These are phyloP conservation scores for Archilochus colubris DNA, from an alignment of 2,113 vertebrate genomes.

Conservation along the genomic window DNA sequence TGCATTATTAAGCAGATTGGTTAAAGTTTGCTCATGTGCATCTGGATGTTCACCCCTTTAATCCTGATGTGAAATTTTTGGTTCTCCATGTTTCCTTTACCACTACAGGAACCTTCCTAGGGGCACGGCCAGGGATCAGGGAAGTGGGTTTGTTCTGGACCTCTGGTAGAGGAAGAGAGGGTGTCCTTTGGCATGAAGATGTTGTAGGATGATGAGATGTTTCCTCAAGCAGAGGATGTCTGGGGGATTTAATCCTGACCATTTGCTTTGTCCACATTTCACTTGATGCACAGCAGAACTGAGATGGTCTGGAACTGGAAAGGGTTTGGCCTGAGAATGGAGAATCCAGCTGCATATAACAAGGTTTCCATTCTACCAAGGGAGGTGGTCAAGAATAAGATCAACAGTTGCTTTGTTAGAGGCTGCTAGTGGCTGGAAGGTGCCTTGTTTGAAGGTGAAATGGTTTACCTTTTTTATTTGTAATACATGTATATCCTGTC, in stretches of 20 bases:
- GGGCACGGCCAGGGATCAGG: background rate
- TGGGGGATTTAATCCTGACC: background rate
- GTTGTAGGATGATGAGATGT: background rate
- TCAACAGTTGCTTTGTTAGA: background rate
- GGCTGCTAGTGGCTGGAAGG: background rate
- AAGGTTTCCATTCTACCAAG: background rate
- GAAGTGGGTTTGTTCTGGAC: background rate
- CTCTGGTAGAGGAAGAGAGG: background rate
- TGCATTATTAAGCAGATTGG: background rate
- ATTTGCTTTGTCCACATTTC: fast-evolving
- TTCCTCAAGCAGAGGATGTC: background rate
- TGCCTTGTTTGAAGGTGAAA: background rate
- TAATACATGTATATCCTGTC: background rate
- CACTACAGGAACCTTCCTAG: background rate
- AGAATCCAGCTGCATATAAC: background rate
- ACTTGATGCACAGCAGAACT: background rate
- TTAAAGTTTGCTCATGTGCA: background rate
- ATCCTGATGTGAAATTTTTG: background rate
- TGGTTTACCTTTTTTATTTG: background rate
- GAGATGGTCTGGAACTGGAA: background rate
- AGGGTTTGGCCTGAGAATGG: background rate
- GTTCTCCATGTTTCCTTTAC: background rate
- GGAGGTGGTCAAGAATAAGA: background rate
- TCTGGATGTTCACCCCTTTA: background rate
- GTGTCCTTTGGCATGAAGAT: background rate